phyloP scores from a whole-genome alignment of 2,888 invertebrate genomes.

The Eupithecia pulchellata region DNA sequence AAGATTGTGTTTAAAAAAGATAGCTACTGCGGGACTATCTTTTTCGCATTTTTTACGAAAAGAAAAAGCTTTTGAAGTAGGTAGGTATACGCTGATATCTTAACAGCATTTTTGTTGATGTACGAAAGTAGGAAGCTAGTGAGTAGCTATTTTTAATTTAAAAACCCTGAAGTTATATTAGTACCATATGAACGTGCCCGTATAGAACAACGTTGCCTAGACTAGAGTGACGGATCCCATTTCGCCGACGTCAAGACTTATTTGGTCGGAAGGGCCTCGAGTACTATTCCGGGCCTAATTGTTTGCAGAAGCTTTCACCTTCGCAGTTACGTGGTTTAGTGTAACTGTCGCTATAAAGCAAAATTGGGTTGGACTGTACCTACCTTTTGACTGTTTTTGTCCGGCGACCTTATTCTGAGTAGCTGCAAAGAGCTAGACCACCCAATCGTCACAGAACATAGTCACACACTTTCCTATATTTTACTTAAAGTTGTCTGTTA shows the following conservation, averaged over 20 bases:
- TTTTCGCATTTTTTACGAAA: no score
- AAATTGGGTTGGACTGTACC: constrained; percentile 31
- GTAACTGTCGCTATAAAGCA: constrained; percentile 20
- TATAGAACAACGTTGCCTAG: constrained; percentile 1
- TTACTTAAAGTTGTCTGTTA: no score
- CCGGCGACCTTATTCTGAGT: background rate
- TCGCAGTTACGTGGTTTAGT: constrained; percentile 22
- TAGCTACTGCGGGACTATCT: no score
- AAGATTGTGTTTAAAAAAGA: no score
- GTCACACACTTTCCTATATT: no score
- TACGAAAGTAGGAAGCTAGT: no score
- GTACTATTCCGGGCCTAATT: constrained; percentile 32
- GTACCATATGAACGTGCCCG: no score
- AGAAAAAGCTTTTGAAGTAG: no score
- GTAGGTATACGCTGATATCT: background rate
- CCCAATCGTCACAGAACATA: background rate
- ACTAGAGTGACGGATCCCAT: constrained; percentile 17
- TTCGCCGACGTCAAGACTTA: constrained; percentile 20
- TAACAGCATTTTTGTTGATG: background rate
- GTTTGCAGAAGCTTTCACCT: constrained; percentile 37
- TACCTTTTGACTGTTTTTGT: background rate
- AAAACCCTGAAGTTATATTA: background rate
- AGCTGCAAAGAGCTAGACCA: background rate
- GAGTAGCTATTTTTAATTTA: no score
- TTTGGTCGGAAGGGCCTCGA: constrained; percentile 29